Evolutionary conservation across 2,113 vertebrate genomes (phyloP).

Genomic region (Lasiurus borealis): DNA sequence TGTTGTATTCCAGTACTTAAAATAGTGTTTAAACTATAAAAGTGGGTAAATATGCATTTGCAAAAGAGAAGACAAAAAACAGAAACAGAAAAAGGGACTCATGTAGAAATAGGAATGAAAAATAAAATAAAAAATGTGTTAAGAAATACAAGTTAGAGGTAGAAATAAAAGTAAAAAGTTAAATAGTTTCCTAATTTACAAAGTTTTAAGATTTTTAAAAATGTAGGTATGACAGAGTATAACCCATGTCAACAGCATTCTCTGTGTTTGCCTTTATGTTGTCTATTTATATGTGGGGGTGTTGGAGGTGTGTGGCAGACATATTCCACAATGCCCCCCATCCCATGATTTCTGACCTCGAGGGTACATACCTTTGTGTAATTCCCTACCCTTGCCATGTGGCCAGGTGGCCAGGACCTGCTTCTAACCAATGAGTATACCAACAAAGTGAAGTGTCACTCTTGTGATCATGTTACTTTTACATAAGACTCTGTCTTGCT

Average conservation of each 20-base stretch:
- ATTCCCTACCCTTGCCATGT: background rate
- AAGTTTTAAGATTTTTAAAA: background rate
- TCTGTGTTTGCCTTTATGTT: background rate
- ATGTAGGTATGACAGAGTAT: background rate
- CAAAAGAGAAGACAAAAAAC: background rate
- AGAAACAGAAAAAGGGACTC: background rate
- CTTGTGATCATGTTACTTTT: background rate
- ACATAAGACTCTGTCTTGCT: background rate
- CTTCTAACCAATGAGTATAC: background rate
- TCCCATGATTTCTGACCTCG: background rate
- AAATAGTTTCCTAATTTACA: background rate
- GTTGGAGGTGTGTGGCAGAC: background rate
- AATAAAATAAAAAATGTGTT: background rate
- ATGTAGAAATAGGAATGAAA: background rate
- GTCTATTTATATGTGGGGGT: background rate
- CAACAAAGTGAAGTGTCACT: background rate
- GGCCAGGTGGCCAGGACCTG: background rate
- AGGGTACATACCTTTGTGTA: background rate
- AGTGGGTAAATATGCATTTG: background rate
- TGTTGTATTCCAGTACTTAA: background rate
- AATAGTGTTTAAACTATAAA: background rate
- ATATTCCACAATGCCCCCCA: no score
- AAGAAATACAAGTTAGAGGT: background rate
- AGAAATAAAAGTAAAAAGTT: background rate
- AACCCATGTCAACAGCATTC: background rate